Evolutionary conservation across 1,140 invertebrate species (phyloP).

Genomic region (Drosophila nebulosa): DNA sequence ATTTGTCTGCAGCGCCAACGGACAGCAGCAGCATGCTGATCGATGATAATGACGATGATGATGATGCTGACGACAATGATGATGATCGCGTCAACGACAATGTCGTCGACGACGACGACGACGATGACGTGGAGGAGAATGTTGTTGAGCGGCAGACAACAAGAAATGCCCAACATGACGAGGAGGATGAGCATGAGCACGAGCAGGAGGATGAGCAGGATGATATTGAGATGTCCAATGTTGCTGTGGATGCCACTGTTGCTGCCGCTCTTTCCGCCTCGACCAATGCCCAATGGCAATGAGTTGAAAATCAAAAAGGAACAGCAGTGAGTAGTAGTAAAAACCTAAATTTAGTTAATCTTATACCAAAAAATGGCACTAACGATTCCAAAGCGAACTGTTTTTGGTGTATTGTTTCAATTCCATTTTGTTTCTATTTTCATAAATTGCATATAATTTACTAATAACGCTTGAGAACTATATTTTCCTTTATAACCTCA

Average conservation of each 20-base stretch:
- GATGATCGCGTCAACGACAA: slow-evolving; percentile 6
- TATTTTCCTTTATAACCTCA: too few species aligned
- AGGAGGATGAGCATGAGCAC: slow-evolving; percentile 27
- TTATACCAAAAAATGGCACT: neutral
- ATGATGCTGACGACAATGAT: slow-evolving; percentile 26
- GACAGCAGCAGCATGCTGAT: neutral
- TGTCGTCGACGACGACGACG: neutral
- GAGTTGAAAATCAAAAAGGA: slow-evolving; percentile 80
- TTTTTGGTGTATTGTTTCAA: too few species aligned
- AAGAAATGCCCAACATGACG: neutral
- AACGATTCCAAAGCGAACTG: too few species aligned
- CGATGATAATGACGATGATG: slow-evolving; percentile 26
- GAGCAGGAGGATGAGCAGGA: slow-evolving; percentile 25
- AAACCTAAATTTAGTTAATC: slow-evolving; percentile 1
- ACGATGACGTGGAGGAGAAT: slow-evolving; percentile 15
- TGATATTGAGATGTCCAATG: slow-evolving; percentile 19
- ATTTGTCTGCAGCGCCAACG: neutral
- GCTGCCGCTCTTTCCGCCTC: neutral
- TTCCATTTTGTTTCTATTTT: neutral
- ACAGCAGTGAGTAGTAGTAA: slow-evolving; percentile 69
- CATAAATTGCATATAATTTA: too few species aligned
- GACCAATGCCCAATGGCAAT: slow-evolving; percentile 26
- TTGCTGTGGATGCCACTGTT: neutral
- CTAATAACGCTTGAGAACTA: too few species aligned
- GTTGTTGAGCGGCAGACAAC: neutral